Evolutionary conservation across 1,140 invertebrate species (phyloP), one percentile per base, ranked within the genome.

Genomic region (Epicauta chinensis): DNA sequence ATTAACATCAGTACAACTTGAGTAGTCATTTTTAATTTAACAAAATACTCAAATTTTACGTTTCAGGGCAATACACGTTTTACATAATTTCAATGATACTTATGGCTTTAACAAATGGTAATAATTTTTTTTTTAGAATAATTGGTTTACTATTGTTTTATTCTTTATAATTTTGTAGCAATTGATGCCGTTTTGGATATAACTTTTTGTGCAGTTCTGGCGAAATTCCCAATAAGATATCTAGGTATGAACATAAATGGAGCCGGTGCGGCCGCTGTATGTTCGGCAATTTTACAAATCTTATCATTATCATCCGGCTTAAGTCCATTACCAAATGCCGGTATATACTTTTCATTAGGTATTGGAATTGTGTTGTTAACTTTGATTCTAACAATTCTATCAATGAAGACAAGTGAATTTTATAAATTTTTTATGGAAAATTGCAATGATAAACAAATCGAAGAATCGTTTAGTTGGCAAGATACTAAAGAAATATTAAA

Each of bases 91-190:
- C n/a, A n/a, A n/a, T n/a, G n/a, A n/a, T n/a, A n/a, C n/a, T n/a
- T n/a, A n/a, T n/a, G n/a, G n/a, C n/a, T n/a, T 16, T n/a, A 12
- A 15, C 38, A 10, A 40, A 13, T 23, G n/a, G 6, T 11, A 43
- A 43, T 14, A n/a, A n/a, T n/a, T n/a, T n/a, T n/a, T n/a, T n/a
- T n/a, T n/a, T n/a, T n/a, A n/a, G n/a, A n/a, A n/a, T n/a, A n/a
- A n/a, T n/a, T n/a, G n/a, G n/a, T n/a, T n/a, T n/a, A n/a, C n/a
- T 3, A 41, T 38, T 38, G 12, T 4, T 38, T 38, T 5, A 13
- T 38, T 34, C 32, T 10, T 10, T 34, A 9, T 34, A 10, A 37
- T 45, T 45, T 45, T 45, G 38, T 13, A 45, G 42, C 42, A n/a
- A 31, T 45, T 30, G 5, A 6, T 3, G 2, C 42, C 2, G 15